A percentile compares a stretch with the other conserved stretches of the same genome.
These are phyloP conservation scores for Cotesia chilonis DNA, from an alignment of 1,140 invertebrate species.

Conservation along the genomic window DNA sequence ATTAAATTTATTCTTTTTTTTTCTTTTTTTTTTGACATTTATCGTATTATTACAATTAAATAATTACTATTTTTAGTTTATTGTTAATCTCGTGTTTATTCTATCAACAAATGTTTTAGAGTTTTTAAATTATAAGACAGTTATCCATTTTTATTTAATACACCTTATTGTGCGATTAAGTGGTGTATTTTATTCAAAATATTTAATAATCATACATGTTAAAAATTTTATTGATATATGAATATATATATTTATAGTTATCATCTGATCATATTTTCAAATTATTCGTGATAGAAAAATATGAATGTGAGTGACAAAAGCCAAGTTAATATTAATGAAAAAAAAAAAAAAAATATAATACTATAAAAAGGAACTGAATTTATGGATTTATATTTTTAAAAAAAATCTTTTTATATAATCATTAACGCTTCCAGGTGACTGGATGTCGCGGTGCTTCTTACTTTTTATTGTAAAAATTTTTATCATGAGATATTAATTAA, in stretches of 20 bases:
- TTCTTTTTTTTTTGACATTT: constrained; percentile 6
- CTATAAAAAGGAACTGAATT: constrained; percentile 19
- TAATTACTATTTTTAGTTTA: constrained; percentile 9
- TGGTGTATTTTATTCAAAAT: no score
- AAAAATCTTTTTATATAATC: constrained; percentile 24
- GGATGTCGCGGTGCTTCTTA: constrained; percentile 39
- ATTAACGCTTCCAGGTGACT: constrained; percentile 35
- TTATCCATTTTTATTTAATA: no score
- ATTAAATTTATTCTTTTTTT: constrained; percentile 15
- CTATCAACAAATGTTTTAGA: background rate
- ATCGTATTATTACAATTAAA: constrained; percentile 19
- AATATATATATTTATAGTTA: constrained; percentile 1
- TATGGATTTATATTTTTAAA: constrained; percentile 2
- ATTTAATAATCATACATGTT: no score
- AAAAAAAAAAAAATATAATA: no score
- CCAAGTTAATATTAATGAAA: background rate
- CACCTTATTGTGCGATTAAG: no score
- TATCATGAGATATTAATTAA: background rate
- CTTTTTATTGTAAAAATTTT: background rate
- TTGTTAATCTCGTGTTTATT: constrained; percentile 22
- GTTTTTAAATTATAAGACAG: background rate
- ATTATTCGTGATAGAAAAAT: constrained; percentile 5
- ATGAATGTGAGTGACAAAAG: background rate
- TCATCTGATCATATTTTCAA: constrained; percentile 1
- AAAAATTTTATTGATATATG: background rate